Conservation (phyloP, 1,140 invertebrate species). For the Trachymyrmex septentrionalis region DNA sequence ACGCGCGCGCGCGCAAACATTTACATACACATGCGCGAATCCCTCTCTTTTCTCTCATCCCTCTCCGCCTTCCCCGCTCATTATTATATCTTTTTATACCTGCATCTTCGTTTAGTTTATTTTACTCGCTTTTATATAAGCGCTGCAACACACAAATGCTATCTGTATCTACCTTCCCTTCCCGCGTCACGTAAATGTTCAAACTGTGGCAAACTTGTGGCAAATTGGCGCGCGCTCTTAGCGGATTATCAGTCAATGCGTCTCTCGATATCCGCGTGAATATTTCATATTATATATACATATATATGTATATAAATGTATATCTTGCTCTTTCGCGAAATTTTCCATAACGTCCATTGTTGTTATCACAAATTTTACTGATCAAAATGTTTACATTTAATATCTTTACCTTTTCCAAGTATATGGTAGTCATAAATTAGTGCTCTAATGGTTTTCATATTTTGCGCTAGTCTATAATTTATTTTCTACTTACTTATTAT, state of each 20-base stretch:
- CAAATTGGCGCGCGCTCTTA: constrained; percentile 30
- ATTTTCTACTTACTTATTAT: constrained; percentile 36
- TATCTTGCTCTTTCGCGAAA: not conserved
- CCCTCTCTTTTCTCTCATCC: not conserved
- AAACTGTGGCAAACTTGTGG: constrained; percentile 30
- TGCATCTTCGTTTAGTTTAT: constrained; percentile 55
- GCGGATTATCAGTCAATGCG: constrained; percentile 19
- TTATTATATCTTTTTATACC: constrained; percentile 52
- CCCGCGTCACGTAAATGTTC: constrained; percentile 31
- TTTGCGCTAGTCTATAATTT: constrained; percentile 23
- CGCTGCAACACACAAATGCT: constrained; percentile 15
- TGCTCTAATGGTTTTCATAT: constrained; percentile 11
- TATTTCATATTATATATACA: not conserved
- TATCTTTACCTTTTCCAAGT: not conserved
- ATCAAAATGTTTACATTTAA: constrained; percentile 11
- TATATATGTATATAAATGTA: not conserved
- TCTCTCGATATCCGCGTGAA: not conserved
- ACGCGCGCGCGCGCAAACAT: not conserved
- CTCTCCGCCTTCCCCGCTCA: constrained; percentile 27
- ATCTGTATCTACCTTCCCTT: constrained; percentile 44
- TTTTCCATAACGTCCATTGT: not conserved
- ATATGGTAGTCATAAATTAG: constrained; percentile 1
- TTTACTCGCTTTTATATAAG: constrained; percentile 57
- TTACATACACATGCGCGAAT: not conserved
- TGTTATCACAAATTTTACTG: not conserved